Conservation (phyloP, 2,797 vertebrate species). For the Chiloscyllium punctatum region DNA sequence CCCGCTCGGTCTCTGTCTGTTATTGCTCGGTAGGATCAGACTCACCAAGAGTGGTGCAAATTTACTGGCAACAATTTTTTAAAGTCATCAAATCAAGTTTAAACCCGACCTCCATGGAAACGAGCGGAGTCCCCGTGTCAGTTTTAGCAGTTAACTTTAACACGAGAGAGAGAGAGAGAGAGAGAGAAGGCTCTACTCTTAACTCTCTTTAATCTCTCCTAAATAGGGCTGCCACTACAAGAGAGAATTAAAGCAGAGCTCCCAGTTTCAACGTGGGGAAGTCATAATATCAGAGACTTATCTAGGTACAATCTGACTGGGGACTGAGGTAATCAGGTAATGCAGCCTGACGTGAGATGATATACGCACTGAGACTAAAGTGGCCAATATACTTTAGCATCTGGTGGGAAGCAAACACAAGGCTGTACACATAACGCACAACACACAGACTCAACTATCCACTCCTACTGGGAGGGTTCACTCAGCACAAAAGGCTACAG, state of each 20-base stretch:
- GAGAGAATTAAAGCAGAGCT: conserved; percentile 47
- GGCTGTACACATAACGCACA: conserved; percentile 47
- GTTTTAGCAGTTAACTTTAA: conserved; percentile 13
- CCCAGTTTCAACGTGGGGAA: conserved; percentile 40
- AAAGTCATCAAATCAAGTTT: conserved; percentile 40
- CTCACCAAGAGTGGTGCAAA: conserved; percentile 59
- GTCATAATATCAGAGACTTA: conserved; percentile 48
- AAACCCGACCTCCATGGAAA: conserved; percentile 35
- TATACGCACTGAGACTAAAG: conserved; percentile 47
- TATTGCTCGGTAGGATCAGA: conserved; percentile 44
- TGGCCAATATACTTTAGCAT: conserved; percentile 49
- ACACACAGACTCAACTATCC: conserved; percentile 45
- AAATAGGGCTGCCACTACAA: conserved; percentile 44
- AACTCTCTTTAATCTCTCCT: conserved; percentile 43
- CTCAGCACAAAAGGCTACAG: conserved; percentile 52
- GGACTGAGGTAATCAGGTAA: conserved; percentile 51
- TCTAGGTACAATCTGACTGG: conserved; percentile 51
- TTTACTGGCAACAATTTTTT: conserved; percentile 55
- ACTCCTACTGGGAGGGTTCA: conserved; percentile 51
- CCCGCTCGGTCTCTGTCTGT: conserved; percentile 62
- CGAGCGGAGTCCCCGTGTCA: not conserved
- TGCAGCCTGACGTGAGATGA: conserved; percentile 49
- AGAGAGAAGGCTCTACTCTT: conserved; percentile 14
- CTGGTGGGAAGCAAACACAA: conserved; percentile 47
- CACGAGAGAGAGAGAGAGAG: not conserved